These are phyloP conservation scores for Sylvia borin DNA, from an alignment of 2,797 vertebrate genomes.

Conservation along the genomic window DNA sequence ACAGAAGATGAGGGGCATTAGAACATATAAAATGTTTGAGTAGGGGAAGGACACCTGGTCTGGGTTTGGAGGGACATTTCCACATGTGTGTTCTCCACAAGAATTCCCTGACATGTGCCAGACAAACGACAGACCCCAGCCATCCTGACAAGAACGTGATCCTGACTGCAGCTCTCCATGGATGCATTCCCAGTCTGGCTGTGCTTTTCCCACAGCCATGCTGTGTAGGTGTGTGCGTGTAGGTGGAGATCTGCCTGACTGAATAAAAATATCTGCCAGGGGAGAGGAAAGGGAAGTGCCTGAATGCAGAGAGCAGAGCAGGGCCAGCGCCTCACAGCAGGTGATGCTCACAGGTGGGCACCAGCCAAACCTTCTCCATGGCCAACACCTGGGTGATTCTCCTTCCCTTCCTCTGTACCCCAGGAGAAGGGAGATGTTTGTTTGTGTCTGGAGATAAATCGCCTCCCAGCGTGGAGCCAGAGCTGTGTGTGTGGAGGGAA, in stretches of 20 bases:
- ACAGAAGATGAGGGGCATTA: neutral
- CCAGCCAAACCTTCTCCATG: neutral
- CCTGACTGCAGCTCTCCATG: neutral
- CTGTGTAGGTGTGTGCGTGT: constrained; percentile 31
- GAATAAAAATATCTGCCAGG: constrained; percentile 21
- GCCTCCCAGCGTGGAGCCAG: neutral
- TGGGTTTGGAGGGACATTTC: neutral
- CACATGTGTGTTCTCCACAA: neutral
- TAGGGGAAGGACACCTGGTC: neutral
- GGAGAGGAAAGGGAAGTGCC: neutral
- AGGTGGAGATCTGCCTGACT: constrained; percentile 31
- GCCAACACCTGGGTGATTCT: neutral
- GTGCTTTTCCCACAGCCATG: constrained; percentile 11
- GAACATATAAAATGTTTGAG: neutral
- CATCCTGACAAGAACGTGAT: neutral
- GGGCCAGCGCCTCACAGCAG: neutral
- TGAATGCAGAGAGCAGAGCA: neutral
- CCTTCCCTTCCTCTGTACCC: neutral
- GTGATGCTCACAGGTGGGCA: neutral
- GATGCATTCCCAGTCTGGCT: neutral
- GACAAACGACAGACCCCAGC: neutral
- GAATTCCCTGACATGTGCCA: neutral
- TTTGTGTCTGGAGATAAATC: neutral
- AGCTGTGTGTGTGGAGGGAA: neutral
- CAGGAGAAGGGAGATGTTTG: neutral